These are phyloP conservation scores for Oryzias javanicus DNA, from an alignment of 2,113 vertebrate species.

Conservation along the genomic window DNA sequence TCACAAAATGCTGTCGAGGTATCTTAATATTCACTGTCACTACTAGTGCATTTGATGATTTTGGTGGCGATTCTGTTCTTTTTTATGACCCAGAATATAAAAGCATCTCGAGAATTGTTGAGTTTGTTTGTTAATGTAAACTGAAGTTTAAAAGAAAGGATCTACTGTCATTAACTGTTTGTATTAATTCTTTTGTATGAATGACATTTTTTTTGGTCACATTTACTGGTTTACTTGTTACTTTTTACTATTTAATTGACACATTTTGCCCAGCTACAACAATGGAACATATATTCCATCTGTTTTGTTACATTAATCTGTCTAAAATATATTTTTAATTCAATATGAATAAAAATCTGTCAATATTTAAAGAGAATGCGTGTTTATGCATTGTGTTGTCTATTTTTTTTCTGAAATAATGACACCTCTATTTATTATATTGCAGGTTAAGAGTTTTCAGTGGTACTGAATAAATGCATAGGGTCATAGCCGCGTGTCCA, in stretches of 20 bases:
- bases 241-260: slow-evolving; percentile 54
- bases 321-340: slow-evolving; percentile 99
- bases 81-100: slow-evolving; percentile 23
- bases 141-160: slow-evolving; percentile 22
- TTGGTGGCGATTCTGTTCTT: slow-evolving; percentile 36
- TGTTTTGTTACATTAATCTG: slow-evolving; percentile 99
- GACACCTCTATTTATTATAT: neutral
- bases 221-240: slow-evolving; percentile 44
- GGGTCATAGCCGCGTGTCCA: too few species aligned
- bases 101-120: slow-evolving; percentile 27
- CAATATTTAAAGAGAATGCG: slow-evolving; percentile 82
- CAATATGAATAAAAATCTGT: slow-evolving; percentile 99
- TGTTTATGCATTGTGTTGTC: slow-evolving; percentile 2
- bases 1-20: slow-evolving; percentile 11
- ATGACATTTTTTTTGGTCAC: slow-evolving; percentile 37
- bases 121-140: slow-evolving; percentile 26
- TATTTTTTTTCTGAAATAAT: neutral
- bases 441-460: too few species aligned
- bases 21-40: slow-evolving; percentile 3
- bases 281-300: slow-evolving; percentile 89
- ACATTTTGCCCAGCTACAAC: slow-evolving; percentile 62
- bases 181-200: slow-evolving; percentile 39
- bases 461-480: too few species aligned
- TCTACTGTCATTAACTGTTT: slow-evolving; percentile 24
- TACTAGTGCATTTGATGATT: slow-evolving; percentile 35